phyloP scores from a whole-genome alignment of 2,113 vertebrate genomes.

The Tamias sibiricus region DNA sequence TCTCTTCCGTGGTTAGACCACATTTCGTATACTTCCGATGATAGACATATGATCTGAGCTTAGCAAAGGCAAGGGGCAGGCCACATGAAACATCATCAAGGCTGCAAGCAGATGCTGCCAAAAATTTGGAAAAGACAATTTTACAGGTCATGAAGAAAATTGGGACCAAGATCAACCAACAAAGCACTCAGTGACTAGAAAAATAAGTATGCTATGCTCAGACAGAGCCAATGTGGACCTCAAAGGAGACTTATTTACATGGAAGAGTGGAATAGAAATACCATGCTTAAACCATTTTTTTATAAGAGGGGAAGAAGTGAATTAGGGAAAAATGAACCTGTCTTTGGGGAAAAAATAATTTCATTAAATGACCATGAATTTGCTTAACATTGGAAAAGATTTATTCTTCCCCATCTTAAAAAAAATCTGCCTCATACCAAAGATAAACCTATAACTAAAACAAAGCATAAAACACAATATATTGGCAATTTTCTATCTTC shows the following conservation, averaged over 20 bases:
- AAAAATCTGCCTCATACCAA: neutral
- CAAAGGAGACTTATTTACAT: slow-evolving; percentile 59
- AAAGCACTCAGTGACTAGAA: slow-evolving; percentile 43
- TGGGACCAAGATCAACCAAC: slow-evolving; percentile 51
- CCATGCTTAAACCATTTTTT: slow-evolving; percentile 26
- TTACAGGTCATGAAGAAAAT: slow-evolving; percentile 74
- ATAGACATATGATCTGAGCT: slow-evolving; percentile 78
- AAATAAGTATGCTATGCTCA: slow-evolving; percentile 44
- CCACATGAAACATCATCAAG: slow-evolving; percentile 80
- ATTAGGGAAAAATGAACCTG: neutral
- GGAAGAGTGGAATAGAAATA: neutral
- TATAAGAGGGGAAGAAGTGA: neutral
- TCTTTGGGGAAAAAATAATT: neutral
- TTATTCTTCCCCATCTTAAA: neutral
- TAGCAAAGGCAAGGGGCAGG: slow-evolving; percentile 65
- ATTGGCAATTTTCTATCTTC: slow-evolving; percentile 29
- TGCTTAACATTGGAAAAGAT: neutral
- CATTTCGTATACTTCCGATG: slow-evolving; percentile 82
- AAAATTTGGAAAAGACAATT: slow-evolving; percentile 66
- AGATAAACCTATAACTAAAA: neutral
- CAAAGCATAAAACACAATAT: neutral
- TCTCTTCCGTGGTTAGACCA: slow-evolving; percentile 83
- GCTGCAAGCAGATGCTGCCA: slow-evolving; percentile 53
- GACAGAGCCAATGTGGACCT: neutral
- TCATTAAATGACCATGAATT: neutral